Conservation (phyloP, 2,797 vertebrate species). For the Gallirallus australis region DNA sequence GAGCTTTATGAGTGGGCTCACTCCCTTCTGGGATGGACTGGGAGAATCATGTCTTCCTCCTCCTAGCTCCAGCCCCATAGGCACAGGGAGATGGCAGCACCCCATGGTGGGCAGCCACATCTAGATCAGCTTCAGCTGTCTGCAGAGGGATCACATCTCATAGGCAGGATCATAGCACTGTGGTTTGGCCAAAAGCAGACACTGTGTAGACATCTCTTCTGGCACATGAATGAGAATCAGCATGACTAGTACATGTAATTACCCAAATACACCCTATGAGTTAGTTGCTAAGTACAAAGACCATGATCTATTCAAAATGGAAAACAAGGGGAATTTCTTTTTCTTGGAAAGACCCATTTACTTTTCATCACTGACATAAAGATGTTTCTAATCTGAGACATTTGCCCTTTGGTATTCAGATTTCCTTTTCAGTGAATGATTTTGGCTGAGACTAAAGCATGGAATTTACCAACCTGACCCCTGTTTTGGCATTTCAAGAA, state of each 20-base stretch:
- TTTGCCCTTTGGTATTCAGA: neutral
- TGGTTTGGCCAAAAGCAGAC: neutral
- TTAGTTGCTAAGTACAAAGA: neutral
- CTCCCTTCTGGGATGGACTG: neutral
- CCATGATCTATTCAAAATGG: neutral
- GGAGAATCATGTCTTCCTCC: neutral
- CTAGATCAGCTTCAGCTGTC: neutral
- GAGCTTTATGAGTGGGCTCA: neutral
- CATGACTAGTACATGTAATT: neutral
- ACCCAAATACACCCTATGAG: neutral
- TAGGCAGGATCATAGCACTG: neutral
- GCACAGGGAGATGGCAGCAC: neutral
- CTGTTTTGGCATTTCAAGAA: neutral
- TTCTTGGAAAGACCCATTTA: constrained; percentile 15
- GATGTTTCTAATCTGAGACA: neutral
- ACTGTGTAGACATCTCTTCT: neutral
- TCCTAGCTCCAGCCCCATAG: neutral
- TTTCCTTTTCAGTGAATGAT: neutral
- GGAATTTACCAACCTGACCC: constrained; percentile 21
- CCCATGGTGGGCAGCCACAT: neutral
- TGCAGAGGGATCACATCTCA: neutral
- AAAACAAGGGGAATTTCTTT: neutral
- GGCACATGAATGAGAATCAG: neutral
- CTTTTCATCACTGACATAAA: neutral
- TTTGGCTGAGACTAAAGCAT: neutral